Conservation (phyloP, 2,888 invertebrate species). For the Nephrotoma flavescens region DNA sequence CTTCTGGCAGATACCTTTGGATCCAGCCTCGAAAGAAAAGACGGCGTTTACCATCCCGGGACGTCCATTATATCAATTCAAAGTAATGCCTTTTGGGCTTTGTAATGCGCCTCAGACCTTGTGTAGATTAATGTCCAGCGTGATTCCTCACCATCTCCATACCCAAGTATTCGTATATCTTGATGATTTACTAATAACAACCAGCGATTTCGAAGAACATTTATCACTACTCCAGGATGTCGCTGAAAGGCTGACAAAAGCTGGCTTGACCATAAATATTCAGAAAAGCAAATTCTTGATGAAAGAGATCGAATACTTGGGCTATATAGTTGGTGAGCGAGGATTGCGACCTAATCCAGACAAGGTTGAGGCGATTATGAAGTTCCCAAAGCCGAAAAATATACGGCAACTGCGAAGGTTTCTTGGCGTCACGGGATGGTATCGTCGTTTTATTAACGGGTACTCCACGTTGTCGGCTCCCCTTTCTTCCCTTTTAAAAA, state of each 20-base stretch:
- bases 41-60: too few species aligned
- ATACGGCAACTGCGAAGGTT: neutral
- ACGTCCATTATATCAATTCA: too few species aligned
- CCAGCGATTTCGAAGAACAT: too few species aligned
- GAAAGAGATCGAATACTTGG: neutral
- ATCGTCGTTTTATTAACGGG: neutral
- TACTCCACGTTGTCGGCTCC: neutral
- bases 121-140: too few species aligned
- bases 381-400: neutral
- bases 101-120: too few species aligned
- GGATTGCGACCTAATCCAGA: neutral
- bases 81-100: too few species aligned
- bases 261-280: neutral
- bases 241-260: neutral
- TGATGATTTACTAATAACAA: too few species aligned
- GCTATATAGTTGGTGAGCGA: neutral
- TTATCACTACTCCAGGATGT: neutral
- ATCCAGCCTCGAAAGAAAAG: too few species aligned
- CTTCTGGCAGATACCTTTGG: too few species aligned
- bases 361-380: neutral
- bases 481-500: neutral
- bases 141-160: too few species aligned
- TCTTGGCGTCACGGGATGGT: neutral
- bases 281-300: neutral
- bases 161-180: too few species aligned